Percentiles rank a stretch among this genome's conserved stretches.
Conservation (phyloP, 2,113 vertebrate species). For the Saimiri boliviensis region DNA sequence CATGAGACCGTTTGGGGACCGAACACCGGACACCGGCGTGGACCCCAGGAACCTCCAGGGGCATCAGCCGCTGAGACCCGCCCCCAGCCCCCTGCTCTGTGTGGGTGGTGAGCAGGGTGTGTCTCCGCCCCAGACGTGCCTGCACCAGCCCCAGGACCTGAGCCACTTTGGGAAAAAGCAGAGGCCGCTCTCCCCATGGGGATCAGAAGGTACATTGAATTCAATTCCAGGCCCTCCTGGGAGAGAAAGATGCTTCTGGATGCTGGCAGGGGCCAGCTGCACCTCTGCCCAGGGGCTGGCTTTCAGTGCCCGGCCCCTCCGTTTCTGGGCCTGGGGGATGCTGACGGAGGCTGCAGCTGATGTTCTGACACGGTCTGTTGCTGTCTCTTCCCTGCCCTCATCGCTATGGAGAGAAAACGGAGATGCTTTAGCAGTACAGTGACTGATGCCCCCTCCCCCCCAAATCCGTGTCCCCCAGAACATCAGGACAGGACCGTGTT, state of each 20-base stretch:
- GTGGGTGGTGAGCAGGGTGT: no score
- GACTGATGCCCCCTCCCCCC: fast-evolving
- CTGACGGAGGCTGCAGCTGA: fast-evolving
- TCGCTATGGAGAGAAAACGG: no score
- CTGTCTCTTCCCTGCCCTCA: fast-evolving
- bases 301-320: no score
- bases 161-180: fast-evolving
- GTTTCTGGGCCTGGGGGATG: fast-evolving
- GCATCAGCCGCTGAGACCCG: fast-evolving
- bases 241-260: fast-evolving
- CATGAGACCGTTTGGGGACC: fast-evolving
- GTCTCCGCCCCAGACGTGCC: fast-evolving
- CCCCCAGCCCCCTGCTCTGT: fast-evolving
- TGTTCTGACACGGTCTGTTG: fast-evolving
- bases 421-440: fast-evolving
- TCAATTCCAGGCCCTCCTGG: no score
- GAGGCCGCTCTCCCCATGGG: fast-evolving
- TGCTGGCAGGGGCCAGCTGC: fast-evolving
- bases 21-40: fast-evolving
- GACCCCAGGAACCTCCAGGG: fast-evolving
- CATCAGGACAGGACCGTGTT: not conserved
- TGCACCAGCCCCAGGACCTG: fast-evolving
- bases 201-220: fast-evolving
- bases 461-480: fast-evolving
- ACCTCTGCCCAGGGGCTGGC: fast-evolving